A percentile compares a stretch with the other conserved stretches of the same genome.
These are phyloP conservation scores for Bungarus multicinctus DNA, from an alignment of 2,113 vertebrate species.

Conservation along the genomic window DNA sequence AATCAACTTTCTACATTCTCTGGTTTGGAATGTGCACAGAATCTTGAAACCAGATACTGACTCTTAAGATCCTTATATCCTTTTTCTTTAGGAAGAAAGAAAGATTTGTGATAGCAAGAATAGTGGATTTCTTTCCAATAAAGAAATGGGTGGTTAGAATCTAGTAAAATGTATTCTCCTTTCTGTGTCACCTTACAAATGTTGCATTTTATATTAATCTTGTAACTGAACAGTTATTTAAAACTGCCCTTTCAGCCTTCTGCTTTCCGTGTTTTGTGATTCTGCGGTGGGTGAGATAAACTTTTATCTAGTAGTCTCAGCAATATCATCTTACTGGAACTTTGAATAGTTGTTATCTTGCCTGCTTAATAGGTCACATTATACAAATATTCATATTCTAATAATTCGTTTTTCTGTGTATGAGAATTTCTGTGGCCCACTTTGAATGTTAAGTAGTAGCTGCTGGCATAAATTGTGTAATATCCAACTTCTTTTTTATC, in stretches of 20 bases:
- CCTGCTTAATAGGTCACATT: slow-evolving; percentile 40
- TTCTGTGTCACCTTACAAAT: slow-evolving; percentile 51
- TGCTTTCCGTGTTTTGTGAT: slow-evolving; percentile 28
- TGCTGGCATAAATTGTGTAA: slow-evolving; percentile 20
- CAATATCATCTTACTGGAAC: slow-evolving; percentile 39
- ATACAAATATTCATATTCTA: slow-evolving; percentile 37
- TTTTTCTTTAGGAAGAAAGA: slow-evolving; percentile 38
- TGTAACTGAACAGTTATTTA: slow-evolving; percentile 43
- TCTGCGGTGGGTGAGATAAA: slow-evolving; percentile 55
- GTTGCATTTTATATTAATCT: slow-evolving; percentile 39
- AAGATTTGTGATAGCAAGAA: slow-evolving; percentile 23
- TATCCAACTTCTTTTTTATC: slow-evolving; percentile 41
- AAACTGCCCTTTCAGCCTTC: slow-evolving; percentile 52
- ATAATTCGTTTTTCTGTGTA: slow-evolving; percentile 41
- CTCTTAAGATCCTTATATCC: slow-evolving; percentile 26
- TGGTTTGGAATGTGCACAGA: slow-evolving; percentile 28
- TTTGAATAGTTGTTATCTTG: slow-evolving; percentile 37
- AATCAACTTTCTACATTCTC: slow-evolving; percentile 26
- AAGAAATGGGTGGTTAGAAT: slow-evolving; percentile 49
- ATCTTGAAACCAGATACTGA: slow-evolving; percentile 31
- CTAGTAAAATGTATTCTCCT: slow-evolving; percentile 49
- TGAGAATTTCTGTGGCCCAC: slow-evolving; percentile 53
- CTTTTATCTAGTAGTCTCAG: slow-evolving; percentile 45
- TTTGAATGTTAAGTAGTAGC: slow-evolving; percentile 51
- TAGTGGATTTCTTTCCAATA: slow-evolving; percentile 32